Base-by-base conservation (phyloP, 2,888 invertebrate genomes). In the Tetragonisca angustula region DNA sequence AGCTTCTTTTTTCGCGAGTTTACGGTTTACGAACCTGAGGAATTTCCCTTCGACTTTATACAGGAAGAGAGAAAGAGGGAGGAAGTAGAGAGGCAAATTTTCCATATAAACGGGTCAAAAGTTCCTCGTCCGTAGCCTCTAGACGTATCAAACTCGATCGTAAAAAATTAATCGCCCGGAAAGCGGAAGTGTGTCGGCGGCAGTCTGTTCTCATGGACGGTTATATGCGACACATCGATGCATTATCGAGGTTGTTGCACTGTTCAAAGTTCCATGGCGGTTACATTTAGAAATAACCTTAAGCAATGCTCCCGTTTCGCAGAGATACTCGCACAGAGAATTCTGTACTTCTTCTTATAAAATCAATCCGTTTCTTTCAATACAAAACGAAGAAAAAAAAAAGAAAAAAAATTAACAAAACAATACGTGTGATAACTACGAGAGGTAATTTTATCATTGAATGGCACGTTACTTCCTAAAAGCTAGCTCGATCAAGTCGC, bases 121-220 rank as follows among this genome's bases (percentile, higher is more conserved):
- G 80, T 80, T 83, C 68, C 52, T 59, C 71, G 74, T 59, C 32
- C 68, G 62, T 65, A 65, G 67, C 27, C 74, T 71, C 78, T 67
- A 84, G 85, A 84, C 84, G 52, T 64, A 84, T 80, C 74, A 72
- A 77, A 77, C 71, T 13, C 32, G 75, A 74, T 84, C 76, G 80
- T 85, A 85, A 85, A 85, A 85, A 84, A 85, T 85, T 85, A 85
- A 85, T 85, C 84, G 85, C 64, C 70, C 68, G 84, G 85, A 85
- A 85, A 85, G 77, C 85, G 85, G 84, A 85, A 85, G 84, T 76
- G 43, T 77, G 74, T 61, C 78, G 71, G 50, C 71, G 32, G 74
- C 74, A 76, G 83, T 72, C 74, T 49, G 76, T 76, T 62, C 72
- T 54, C 69, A 72, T 43, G 50, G 71, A 61, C 49, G 69, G 72